Evolutionary conservation across 1,140 invertebrate genomes (phyloP).

Genomic region (Dufourea novaeangliae): DNA sequence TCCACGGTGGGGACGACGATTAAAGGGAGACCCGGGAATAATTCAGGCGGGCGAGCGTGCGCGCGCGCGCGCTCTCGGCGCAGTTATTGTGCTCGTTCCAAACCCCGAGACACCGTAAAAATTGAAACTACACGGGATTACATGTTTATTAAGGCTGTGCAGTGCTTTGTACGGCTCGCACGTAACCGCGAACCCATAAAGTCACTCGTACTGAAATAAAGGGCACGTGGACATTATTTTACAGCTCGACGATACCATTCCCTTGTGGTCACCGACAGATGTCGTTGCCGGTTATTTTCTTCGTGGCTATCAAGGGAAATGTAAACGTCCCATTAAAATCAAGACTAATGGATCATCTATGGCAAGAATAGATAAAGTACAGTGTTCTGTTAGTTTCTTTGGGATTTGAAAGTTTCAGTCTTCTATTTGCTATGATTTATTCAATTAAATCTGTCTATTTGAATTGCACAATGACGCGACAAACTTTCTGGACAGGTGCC

Average conservation of each 20-base stretch:
- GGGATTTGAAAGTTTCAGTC: too few species aligned
- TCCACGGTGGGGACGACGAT: background rate
- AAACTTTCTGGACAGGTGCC: too few species aligned
- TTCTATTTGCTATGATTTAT: too few species aligned
- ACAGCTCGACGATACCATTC: constrained; percentile 38
- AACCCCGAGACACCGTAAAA: constrained; percentile 21
- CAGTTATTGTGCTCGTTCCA: background rate
- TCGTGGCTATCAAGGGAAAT: background rate
- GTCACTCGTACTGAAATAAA: constrained; percentile 13
- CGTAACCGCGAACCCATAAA: constrained; percentile 44
- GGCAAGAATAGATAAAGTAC: background rate
- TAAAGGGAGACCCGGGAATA: background rate
- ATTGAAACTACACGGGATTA: constrained; percentile 5
- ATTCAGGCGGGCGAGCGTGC: constrained; percentile 19
- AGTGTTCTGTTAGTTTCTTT: too few species aligned
- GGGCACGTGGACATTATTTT: background rate
- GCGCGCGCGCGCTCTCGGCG: too few species aligned
- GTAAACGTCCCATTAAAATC: background rate
- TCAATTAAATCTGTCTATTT: too few species aligned
- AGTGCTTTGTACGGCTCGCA: constrained; percentile 37
- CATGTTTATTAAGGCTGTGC: constrained; percentile 2
- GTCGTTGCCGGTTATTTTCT: background rate
- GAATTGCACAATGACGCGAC: too few species aligned
- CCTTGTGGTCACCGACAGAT: background rate
- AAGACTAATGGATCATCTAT: background rate